phyloP scores from a whole-genome alignment of 2,888 invertebrate genomes.

The Diachrysia chrysitis region DNA sequence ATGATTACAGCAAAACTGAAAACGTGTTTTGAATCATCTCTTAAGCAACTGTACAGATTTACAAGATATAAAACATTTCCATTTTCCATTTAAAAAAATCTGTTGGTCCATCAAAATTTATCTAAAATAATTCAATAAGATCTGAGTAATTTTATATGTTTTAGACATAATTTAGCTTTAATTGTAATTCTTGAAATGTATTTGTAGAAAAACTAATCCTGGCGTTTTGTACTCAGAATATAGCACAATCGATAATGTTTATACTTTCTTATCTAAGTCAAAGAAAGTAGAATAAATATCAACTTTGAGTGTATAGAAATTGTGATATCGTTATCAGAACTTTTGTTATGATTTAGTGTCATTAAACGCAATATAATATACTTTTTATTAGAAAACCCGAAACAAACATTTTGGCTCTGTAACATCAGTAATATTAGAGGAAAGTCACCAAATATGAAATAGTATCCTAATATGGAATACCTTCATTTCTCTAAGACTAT shows the following conservation, averaged over 20 bases:
- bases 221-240: neutral
- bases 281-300: conserved; percentile 37
- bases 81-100: too few species aligned
- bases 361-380: neutral
- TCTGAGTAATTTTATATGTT: too few species aligned
- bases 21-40: neutral
- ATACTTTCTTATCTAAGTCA: conserved; percentile 40
- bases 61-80: too few species aligned
- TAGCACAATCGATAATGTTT: conserved; percentile 16
- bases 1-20: conserved; percentile 22
- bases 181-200: too few species aligned
- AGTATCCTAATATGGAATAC: too few species aligned
- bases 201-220: neutral
- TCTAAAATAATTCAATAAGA: too few species aligned
- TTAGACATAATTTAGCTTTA: too few species aligned
- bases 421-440: too few species aligned
- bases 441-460: too few species aligned
- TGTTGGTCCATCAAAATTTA: neutral
- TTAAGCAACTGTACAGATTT: too few species aligned
- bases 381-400: neutral
- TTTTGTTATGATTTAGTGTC: neutral
- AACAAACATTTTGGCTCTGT: neutral
- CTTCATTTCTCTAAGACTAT: too few species aligned
- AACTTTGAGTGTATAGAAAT: conserved; percentile 32
- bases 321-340: conserved; percentile 36